Evolutionary conservation across 2,113 vertebrate genomes (phyloP).

Genomic region (Halichoerus grypus): DNA sequence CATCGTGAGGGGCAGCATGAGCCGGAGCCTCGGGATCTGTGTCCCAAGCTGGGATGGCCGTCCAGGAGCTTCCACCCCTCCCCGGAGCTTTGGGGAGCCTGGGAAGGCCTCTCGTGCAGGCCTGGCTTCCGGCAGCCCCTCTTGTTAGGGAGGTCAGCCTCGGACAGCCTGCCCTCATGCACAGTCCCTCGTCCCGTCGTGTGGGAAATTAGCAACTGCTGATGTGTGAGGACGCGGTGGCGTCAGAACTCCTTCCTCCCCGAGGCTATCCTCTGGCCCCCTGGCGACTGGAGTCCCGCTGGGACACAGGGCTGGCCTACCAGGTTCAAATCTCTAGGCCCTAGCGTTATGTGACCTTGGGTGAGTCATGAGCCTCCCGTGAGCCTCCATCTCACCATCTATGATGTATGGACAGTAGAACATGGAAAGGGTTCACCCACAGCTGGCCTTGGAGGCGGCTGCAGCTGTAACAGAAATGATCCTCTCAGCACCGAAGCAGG

Average conservation of each 20-base stretch:
- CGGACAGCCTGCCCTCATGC: fast-evolving
- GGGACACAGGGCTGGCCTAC: fast-evolving
- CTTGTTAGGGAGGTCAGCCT: not conserved
- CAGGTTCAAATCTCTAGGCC: not conserved
- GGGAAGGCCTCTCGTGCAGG: fast-evolving
- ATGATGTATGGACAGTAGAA: fast-evolving
- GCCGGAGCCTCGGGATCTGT: not conserved
- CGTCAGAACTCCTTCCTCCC: too few relatives aligned
- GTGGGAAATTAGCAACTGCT: not conserved
- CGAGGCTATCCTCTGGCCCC: fast-evolving
- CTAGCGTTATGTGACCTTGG: fast-evolving
- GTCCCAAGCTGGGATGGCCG: not conserved
- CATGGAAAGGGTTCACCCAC: fast-evolving
- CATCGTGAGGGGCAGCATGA: fast-evolving
- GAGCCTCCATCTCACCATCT: not conserved
- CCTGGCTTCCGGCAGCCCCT: not conserved
- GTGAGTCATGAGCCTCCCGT: not conserved
- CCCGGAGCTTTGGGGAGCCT: fast-evolving
- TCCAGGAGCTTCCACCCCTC: not conserved
- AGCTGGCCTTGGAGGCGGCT: fast-evolving
- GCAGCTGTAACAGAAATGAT: fast-evolving
- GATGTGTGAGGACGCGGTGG: not conserved
- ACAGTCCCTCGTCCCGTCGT: fast-evolving
- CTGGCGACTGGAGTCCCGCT: fast-evolving
- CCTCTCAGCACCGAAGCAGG: fast-evolving